A percentile compares a stretch with the other conserved stretches of the same genome.
Evolutionary conservation across 2,888 invertebrate genomes (phyloP).

Genomic region (Ichneumoninae sp.): DNA sequence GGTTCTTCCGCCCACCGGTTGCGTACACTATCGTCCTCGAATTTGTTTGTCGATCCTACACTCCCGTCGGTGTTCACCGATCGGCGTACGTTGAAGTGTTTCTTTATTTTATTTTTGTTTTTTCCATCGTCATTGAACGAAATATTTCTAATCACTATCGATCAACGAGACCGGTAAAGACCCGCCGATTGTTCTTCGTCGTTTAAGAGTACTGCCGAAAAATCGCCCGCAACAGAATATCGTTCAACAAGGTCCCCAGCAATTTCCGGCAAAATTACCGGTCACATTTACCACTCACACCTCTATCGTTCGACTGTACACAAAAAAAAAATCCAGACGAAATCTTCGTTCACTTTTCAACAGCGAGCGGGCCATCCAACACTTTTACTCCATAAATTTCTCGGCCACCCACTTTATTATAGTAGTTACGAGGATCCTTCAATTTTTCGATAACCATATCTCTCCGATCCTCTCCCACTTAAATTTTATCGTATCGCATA

Average conservation of each 20-base stretch:
- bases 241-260: not conserved
- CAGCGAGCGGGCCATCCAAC: not conserved
- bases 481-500: conserved; percentile 7
- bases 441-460: conserved; percentile 4
- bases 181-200: conserved; percentile 28
- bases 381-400: not conserved
- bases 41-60: not conserved
- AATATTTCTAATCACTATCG: conserved; percentile 26
- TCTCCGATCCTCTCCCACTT: not conserved
- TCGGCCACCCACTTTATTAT: not conserved
- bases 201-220: conserved; percentile 55
- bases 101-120: not conserved
- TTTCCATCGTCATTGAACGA: conserved; percentile 11
- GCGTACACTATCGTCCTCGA: not conserved
- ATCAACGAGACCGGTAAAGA: not conserved
- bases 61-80: not conserved
- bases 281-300: too few species aligned
- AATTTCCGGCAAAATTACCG: not conserved
- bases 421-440: not conserved
- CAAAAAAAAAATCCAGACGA: too few species aligned
- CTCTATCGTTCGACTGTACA: too few species aligned
- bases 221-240: not conserved
- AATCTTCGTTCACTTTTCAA: not conserved
- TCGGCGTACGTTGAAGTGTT: conserved; percentile 6
- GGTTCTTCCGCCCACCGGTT: not conserved